Evolutionary conservation across 2,113 vertebrate genomes (phyloP).

Genomic region (Plectropomus leopardus): DNA sequence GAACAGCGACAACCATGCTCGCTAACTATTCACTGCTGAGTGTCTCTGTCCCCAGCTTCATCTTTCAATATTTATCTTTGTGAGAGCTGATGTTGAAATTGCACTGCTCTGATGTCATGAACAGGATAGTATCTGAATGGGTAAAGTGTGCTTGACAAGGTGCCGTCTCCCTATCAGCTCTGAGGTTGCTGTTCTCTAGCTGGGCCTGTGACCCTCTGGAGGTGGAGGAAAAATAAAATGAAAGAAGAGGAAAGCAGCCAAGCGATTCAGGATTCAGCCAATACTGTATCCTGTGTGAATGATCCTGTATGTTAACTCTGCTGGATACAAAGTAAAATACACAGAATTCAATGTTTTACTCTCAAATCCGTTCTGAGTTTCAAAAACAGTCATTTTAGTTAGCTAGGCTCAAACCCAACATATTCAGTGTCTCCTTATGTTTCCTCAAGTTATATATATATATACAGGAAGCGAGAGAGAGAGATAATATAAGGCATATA

Average conservation of each 20-base stretch:
- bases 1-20: not conserved
- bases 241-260: not conserved
- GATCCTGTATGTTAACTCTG: not conserved
- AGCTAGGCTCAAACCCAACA: not conserved
- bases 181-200: not conserved
- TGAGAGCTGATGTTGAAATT: constrained; percentile 8
- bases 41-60: not conserved
- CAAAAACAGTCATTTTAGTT: too few species aligned
- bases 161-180: constrained; percentile 3
- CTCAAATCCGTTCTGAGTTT: too few species aligned
- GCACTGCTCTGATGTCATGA: not conserved
- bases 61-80: constrained; percentile 6
- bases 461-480: too few species aligned
- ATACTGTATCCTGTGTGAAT: not conserved
- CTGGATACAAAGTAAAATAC: too few species aligned
- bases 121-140: not conserved
- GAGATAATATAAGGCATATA: too few species aligned
- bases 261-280: not conserved
- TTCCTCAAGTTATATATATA: too few species aligned
- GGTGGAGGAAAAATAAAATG: not conserved
- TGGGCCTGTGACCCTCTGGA: constrained; percentile 3
- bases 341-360: too few species aligned
- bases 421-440: too few species aligned
- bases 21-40: not conserved
- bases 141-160: not conserved